phyloP scores from a whole-genome alignment of 2,113 vertebrate species.

The Aphelocoma coerulescens region DNA sequence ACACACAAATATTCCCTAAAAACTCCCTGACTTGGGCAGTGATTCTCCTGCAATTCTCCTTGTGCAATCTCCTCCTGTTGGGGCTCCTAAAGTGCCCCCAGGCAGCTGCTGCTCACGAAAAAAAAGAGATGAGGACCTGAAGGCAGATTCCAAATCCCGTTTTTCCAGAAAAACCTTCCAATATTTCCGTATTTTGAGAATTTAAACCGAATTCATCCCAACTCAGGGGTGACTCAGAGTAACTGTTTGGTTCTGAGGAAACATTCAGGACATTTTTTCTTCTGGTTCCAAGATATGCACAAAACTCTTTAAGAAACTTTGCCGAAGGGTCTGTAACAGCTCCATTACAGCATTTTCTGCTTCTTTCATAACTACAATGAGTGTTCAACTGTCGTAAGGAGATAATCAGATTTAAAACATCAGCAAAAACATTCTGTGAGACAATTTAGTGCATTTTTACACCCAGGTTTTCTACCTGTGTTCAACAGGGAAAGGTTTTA shows the following conservation, averaged over 20 bases:
- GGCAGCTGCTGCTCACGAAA: background rate
- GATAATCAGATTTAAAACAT: background rate
- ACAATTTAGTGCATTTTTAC: background rate
- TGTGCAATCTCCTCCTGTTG: background rate
- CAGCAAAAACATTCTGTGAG: background rate
- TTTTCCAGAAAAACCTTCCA: background rate
- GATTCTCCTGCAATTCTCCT: background rate
- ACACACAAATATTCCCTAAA: background rate
- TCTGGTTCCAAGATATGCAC: background rate
- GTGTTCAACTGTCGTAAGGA: background rate
- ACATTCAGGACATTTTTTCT: background rate
- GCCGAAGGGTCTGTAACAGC: background rate
- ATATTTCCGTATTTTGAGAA: background rate
- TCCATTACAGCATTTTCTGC: background rate
- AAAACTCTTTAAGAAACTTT: background rate
- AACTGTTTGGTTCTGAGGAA: background rate
- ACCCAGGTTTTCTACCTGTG: accelerated
- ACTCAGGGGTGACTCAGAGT: background rate
- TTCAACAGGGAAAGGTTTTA: background rate
- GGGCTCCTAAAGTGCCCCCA: background rate
- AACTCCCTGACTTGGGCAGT: background rate
- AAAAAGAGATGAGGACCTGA: background rate
- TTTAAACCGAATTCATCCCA: background rate
- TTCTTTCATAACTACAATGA: background rate
- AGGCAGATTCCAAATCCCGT: background rate